Evolutionary conservation across 2,113 vertebrate species (phyloP).

Genomic region (Campylomormyrus numenius): DNA sequence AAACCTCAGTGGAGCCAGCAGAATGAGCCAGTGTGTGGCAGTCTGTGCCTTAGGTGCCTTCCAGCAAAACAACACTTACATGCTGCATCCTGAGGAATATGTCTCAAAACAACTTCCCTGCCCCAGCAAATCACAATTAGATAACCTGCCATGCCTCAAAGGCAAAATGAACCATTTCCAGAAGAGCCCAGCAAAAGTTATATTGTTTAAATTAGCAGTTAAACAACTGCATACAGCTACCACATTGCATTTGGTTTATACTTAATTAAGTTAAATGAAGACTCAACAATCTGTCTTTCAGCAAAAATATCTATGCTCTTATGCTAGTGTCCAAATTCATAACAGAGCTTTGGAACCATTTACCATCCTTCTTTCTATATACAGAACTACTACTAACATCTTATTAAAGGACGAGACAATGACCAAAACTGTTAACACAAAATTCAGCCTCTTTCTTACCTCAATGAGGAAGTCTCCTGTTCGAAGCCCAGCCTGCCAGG

Average conservation of each 20-base stretch:
- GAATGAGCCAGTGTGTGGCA: background rate
- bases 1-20: conserved; percentile 11
- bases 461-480: conserved; percentile 97
- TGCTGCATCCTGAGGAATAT: background rate
- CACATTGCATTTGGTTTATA: background rate
- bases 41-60: background rate
- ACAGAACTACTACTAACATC: background rate
- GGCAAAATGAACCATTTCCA: background rate
- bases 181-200: background rate
- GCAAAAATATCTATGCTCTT: background rate
- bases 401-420: background rate
- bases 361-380: background rate
- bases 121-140: conserved; percentile 1
- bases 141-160: background rate
- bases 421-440: conserved; percentile 1
- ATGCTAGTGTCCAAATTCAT: background rate
- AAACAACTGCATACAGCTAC: background rate
- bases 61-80: background rate
- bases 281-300: background rate
- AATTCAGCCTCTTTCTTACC: conserved; percentile 59
- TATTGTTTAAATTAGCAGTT: background rate
- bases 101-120: background rate
- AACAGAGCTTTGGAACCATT: background rate
- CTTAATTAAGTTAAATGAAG: background rate
- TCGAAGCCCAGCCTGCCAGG: conserved; percentile 91